Conservation (phyloP, 2,888 invertebrate genomes). For the Drosophila nr. fundita region DNA sequence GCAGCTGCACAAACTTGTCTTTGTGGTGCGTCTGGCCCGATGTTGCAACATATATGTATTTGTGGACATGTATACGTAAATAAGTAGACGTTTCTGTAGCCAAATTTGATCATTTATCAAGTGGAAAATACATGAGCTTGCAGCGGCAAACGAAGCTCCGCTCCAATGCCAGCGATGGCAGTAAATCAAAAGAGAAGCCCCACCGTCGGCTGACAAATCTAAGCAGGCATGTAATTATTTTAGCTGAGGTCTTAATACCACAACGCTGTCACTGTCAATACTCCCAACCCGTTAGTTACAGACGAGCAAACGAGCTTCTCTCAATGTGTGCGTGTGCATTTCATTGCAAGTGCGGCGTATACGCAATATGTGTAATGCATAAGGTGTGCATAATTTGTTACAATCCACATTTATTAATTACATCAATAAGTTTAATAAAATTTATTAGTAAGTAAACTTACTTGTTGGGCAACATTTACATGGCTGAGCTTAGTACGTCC, state of each 20-base stretch:
- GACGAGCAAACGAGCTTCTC: constrained; percentile 32
- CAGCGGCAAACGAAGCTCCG: constrained; percentile 29
- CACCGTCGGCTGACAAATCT: constrained; percentile 67
- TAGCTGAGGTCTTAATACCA: constrained; percentile 72
- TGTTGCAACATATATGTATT: constrained; percentile 5
- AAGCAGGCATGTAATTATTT: constrained; percentile 79
- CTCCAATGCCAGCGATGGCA: constrained; percentile 18
- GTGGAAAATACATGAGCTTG: constrained; percentile 72
- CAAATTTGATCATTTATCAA: constrained; percentile 80
- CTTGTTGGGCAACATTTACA: not conserved
- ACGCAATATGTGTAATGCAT: constrained; percentile 46
- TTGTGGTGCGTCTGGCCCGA: constrained; percentile 2
- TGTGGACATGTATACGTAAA: constrained; percentile 6
- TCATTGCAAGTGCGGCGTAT: constrained; percentile 38
- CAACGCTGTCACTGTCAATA: constrained; percentile 56
- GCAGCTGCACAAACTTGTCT: constrained; percentile 24
- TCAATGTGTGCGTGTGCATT: not conserved
- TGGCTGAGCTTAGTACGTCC: not conserved
- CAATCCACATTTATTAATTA: not conserved
- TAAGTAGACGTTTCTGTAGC: constrained; percentile 58
- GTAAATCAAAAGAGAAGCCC: constrained; percentile 56
- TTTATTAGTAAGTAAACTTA: not conserved
- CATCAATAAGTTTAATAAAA: not conserved
- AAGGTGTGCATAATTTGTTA: not conserved
- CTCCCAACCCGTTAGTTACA: constrained; percentile 61